Base-by-base conservation (phyloP, 2,797 vertebrate species). In the Okamejei kenojei region DNA sequence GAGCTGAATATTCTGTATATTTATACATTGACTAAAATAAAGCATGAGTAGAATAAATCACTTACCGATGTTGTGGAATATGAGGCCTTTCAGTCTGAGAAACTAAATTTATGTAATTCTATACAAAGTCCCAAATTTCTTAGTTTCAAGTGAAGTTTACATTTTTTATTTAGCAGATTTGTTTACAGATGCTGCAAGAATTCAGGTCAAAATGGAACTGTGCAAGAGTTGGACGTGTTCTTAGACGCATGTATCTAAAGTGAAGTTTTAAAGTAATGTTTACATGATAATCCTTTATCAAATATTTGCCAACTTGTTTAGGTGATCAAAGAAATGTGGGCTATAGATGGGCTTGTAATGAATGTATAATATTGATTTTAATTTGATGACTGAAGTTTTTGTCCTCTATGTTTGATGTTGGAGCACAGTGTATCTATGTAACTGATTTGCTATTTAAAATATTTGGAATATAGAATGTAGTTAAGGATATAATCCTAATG, bases 41-140 rank as follows among this genome's bases (percentile, higher is more conserved):
- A 91, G 38, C 26, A 92, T 21, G 71, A 54, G 38, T 91, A 54
- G 88, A 45, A 74, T 84, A 92, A 76, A 54, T 90, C 29, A n/a
- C 54, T 29, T 45, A 29, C 35, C 35, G 38, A 26, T 71, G 10
- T 68, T 91, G 35, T 38, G 19, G 68, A 65, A 29, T 84, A 61
- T 11, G 17, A 32, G 17, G 84, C 0, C 1, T 74, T 74, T 54
- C 23, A 54, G 3, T 45, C 7, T 15, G n/a, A 74, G 71, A n/a
- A 92, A 29, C 71, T 92, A 38, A 76, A 54, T 92, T n/a, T 74
- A 76, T 58, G 19, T 38, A 35, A 23, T 63, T 54, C 26, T 54
- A 11, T 7, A 11, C 5, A 35, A 17, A 29, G 76, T 92, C 7
- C 0, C 26, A 92, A 13, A 76, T 92, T 71, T 29, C 11, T 74